These are phyloP conservation scores for Dasyurus viverrinus DNA, from an alignment of 2,113 vertebrate species.

Conservation along the genomic window DNA sequence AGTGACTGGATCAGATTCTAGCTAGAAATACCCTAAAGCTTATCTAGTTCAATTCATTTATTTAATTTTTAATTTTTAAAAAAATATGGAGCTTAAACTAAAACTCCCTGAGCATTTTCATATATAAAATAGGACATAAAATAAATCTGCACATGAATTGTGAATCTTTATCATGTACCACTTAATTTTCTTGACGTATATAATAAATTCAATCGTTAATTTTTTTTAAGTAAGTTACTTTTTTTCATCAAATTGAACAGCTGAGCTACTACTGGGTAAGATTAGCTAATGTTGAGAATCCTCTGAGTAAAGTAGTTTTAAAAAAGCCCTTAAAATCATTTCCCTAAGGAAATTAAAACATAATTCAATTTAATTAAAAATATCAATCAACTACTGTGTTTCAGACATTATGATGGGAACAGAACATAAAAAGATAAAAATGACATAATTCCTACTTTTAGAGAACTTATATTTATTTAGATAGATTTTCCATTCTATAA, in stretches of 20 bases:
- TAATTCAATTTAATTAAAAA: neutral
- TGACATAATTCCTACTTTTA: neutral
- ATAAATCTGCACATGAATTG: too few relatives aligned
- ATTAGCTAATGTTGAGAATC: neutral
- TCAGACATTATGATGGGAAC: neutral
- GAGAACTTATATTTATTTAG: neutral
- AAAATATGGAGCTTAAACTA: too few relatives aligned
- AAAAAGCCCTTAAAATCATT: neutral
- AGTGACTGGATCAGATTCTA: too few relatives aligned
- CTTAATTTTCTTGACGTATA: too few relatives aligned
- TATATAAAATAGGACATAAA: too few relatives aligned
- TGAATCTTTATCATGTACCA: too few relatives aligned
- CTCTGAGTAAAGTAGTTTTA: neutral
- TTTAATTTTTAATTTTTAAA: too few relatives aligned
- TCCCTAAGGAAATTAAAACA: neutral
- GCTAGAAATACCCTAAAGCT: too few relatives aligned
- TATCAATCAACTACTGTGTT: neutral
- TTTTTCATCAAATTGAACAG: neutral
- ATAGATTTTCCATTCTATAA: neutral
- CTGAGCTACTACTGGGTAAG: neutral
- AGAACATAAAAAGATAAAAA: neutral
- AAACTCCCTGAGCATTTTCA: too few relatives aligned
- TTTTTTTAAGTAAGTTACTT: neutral
- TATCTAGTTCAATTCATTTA: too few relatives aligned
- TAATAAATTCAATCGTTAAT: too few relatives aligned